These are phyloP conservation scores for Drosophila austrosaltans DNA, from an alignment of 2,888 invertebrate genomes.

Conservation along the genomic window DNA sequence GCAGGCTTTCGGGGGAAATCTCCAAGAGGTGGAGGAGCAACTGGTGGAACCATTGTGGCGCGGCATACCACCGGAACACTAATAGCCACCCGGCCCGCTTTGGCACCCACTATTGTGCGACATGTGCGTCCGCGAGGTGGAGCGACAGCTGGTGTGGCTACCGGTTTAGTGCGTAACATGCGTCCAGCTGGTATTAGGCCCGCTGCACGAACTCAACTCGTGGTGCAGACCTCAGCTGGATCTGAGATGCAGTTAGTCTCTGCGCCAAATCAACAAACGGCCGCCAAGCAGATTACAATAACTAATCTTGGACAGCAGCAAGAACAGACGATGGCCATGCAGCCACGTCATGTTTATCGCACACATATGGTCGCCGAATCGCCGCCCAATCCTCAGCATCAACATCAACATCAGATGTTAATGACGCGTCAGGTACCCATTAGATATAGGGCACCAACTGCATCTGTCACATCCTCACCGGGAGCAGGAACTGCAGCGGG, in stretches of 20 bases:
- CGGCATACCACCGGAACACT: slow-evolving; percentile 56
- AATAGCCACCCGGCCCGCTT: slow-evolving; percentile 54
- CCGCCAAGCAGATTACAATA: slow-evolving; percentile 68
- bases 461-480: slow-evolving; percentile 26
- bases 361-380: slow-evolving; percentile 59
- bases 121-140: slow-evolving; percentile 61
- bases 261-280: slow-evolving; percentile 32
- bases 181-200: slow-evolving; percentile 58
- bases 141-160: slow-evolving; percentile 17
- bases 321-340: slow-evolving; percentile 51
- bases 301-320: slow-evolving; percentile 62
- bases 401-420: slow-evolving; percentile 60
- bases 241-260: slow-evolving; percentile 65
- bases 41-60: slow-evolving; percentile 46
- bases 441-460: slow-evolving; percentile 52
- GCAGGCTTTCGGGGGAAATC: slow-evolving; percentile 58
- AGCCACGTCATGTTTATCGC: slow-evolving; percentile 65
- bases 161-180: slow-evolving; percentile 52
- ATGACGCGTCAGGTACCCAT: slow-evolving; percentile 57
- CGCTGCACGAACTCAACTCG: slow-evolving; percentile 52
- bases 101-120: slow-evolving; percentile 62
- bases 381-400: slow-evolving; percentile 43
- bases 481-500: slow-evolving; percentile 33
- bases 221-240: slow-evolving; percentile 50
- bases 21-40: slow-evolving; percentile 27